These are phyloP conservation scores for Aphelocoma californica DNA, from an alignment of 2,797 vertebrate genomes.

Conservation along the genomic window DNA sequence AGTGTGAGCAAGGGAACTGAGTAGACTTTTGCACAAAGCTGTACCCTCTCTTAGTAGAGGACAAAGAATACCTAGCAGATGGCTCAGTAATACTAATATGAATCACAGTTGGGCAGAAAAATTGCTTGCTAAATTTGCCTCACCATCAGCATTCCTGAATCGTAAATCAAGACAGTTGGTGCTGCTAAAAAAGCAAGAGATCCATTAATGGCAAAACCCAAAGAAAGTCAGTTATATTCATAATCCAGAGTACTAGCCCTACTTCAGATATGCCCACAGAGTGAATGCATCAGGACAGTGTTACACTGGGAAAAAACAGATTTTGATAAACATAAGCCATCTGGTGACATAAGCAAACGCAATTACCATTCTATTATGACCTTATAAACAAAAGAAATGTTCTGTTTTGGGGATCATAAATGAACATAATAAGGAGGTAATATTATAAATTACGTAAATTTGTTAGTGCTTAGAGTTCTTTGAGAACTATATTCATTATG, in stretches of 20 bases:
- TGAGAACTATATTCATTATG: neutral
- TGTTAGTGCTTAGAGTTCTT: neutral
- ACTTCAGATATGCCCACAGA: neutral
- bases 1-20: neutral
- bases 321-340: constrained; percentile 14
- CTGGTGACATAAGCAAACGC: constrained; percentile 23
- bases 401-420: neutral
- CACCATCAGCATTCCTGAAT: constrained; percentile 24
- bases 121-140: constrained; percentile 55
- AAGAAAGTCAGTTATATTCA: neutral
- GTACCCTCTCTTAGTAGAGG: neutral
- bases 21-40: neutral
- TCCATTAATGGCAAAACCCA: constrained; percentile 26
- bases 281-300: neutral
- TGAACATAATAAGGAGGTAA: neutral
- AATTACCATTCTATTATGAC: neutral
- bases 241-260: neutral
- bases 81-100: constrained; percentile 44
- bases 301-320: neutral
- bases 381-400: constrained; percentile 7
- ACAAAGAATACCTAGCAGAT: constrained; percentile 56
- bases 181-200: constrained; percentile 23
- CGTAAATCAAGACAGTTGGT: constrained; percentile 35
- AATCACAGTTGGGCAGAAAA: constrained; percentile 43
- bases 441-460: constrained; percentile 14